phyloP scores from a whole-genome alignment of 2,888 invertebrate species.

The Ormia ochracea region DNA sequence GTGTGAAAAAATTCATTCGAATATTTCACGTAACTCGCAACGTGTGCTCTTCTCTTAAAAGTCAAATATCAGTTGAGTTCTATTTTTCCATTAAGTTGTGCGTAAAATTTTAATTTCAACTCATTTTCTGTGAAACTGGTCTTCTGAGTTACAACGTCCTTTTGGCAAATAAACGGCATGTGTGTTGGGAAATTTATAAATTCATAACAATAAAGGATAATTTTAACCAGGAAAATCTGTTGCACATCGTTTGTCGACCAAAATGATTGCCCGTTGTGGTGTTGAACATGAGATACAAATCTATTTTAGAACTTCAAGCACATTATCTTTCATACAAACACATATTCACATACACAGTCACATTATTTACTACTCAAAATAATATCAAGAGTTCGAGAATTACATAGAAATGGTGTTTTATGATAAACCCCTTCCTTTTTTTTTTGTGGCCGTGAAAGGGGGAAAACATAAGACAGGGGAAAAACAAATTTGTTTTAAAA shows the following conservation, averaged over 20 bases:
- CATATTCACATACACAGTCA: too few species aligned
- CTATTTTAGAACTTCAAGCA: conserved; percentile 28
- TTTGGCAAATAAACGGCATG: too few species aligned
- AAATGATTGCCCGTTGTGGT: conserved; percentile 48
- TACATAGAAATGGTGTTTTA: not conserved
- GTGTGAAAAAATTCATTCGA: too few species aligned
- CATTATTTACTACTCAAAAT: not conserved
- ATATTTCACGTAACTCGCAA: too few species aligned
- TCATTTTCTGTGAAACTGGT: too few species aligned
- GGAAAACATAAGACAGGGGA: not conserved
- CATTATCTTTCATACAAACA: too few species aligned
- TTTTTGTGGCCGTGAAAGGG: not conserved
- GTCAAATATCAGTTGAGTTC: too few species aligned
- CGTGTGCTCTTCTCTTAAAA: too few species aligned
- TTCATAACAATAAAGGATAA: not conserved
- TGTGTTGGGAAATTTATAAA: not conserved
- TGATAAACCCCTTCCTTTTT: conserved; percentile 25
- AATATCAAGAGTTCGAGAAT: not conserved
- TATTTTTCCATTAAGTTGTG: too few species aligned
- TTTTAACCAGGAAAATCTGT: conserved; percentile 40
- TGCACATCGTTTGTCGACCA: conserved; percentile 32
- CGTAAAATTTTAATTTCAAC: too few species aligned
- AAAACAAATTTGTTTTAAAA: conserved; percentile 38
- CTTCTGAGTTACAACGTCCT: too few species aligned
- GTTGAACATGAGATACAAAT: conserved; percentile 42